phyloP scores from a whole-genome alignment of 2,888 invertebrate genomes.

The Synergus itoensis region DNA sequence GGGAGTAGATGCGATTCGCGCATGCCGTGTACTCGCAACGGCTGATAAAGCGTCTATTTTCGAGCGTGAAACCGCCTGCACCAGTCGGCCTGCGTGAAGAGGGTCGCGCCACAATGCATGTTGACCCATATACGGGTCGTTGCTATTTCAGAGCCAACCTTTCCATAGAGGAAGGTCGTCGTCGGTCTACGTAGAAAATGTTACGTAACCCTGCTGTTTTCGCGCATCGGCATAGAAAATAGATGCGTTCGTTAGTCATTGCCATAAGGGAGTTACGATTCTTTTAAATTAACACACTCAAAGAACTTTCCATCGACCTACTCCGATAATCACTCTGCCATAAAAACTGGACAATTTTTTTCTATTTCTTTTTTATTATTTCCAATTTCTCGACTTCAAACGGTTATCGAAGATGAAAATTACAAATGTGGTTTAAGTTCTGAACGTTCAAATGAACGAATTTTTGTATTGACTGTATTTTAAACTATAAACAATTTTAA shows the following conservation, averaged over 20 bases:
- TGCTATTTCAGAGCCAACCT: conserved; percentile 78
- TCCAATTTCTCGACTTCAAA: background rate
- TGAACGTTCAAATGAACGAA: no score
- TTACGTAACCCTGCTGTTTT: conserved; percentile 67
- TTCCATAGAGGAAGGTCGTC: conserved; percentile 78
- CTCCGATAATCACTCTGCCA: background rate
- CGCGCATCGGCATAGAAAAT: conserved; percentile 61
- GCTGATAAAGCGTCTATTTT: conserved; percentile 74
- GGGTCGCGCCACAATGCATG: conserved; percentile 76
- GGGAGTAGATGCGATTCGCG: conserved; percentile 52
- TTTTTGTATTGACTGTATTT: no score
- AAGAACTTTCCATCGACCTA: background rate
- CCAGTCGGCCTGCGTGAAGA: conserved; percentile 69
- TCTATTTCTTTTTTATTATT: background rate
- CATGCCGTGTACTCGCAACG: conserved; percentile 49
- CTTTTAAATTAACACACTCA: background rate
- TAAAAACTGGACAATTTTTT: background rate
- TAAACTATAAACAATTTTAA: no score
- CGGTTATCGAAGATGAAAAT: background rate
- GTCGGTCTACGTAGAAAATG: conserved; percentile 61
- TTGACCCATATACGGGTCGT: conserved; percentile 78
- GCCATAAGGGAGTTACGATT: background rate
- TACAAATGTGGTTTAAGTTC: no score
- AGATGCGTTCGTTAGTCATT: conserved; percentile 46
- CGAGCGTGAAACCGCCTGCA: conserved; percentile 68